phyloP scores from a whole-genome alignment of 2,888 invertebrate genomes.

The Noctuana brunneofusca region DNA sequence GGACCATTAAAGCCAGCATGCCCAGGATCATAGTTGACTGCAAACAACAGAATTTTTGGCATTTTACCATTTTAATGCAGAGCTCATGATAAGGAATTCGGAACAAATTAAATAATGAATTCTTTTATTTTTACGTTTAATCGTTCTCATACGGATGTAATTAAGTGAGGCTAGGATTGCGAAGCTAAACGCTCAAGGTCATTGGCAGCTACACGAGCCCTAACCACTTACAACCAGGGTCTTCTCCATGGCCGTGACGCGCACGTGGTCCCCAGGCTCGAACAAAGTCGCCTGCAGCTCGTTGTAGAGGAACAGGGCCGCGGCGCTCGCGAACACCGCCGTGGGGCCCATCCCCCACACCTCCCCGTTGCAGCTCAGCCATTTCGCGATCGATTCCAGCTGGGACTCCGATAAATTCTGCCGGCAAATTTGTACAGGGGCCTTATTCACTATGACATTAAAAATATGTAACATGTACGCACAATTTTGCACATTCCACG shows the following conservation, averaged over 20 bases:
- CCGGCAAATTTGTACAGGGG: neutral
- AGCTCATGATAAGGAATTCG: too few relatives aligned
- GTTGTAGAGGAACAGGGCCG: slow-evolving; percentile 74
- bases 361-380: slow-evolving; percentile 79
- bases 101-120: too few relatives aligned
- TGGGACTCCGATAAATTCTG: slow-evolving; percentile 61
- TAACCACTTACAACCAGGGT: slow-evolving; percentile 59
- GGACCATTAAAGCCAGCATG: too few relatives aligned
- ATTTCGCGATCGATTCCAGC: slow-evolving; percentile 60
- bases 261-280: slow-evolving; percentile 58
- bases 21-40: slow-evolving; percentile 66
- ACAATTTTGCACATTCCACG: too few relatives aligned
- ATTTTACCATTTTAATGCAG: too few relatives aligned
- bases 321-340: slow-evolving; percentile 74
- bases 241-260: slow-evolving; percentile 63
- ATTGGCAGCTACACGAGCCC: too few relatives aligned
- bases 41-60: neutral
- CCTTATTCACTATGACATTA: too few relatives aligned
- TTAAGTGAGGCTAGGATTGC: too few relatives aligned
- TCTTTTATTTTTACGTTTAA: too few relatives aligned
- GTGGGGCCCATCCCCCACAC: slow-evolving; percentile 76
- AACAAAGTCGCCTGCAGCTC: slow-evolving; percentile 67
- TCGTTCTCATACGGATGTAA: too few relatives aligned
- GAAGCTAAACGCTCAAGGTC: too few relatives aligned
- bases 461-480: too few relatives aligned